A percentile compares a stretch with the other conserved stretches of the same genome.
Evolutionary conservation across 2,888 invertebrate species (phyloP).

Genomic region (Sesamia inferens): DNA sequence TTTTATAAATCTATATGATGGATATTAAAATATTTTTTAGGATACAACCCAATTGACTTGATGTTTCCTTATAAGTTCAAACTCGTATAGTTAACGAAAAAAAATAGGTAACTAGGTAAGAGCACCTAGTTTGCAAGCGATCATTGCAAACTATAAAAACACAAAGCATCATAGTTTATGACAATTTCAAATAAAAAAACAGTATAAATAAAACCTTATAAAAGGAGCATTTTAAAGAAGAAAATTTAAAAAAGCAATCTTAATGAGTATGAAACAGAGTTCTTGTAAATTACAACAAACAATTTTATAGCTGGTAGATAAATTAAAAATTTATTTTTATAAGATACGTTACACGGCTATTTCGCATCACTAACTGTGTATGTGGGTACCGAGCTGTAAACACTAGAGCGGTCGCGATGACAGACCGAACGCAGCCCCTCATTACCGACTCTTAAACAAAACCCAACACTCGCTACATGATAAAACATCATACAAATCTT

Average conservation of each 20-base stretch:
- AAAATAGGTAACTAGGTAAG: too few species aligned
- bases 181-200: constrained; percentile 2
- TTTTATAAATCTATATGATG: too few species aligned
- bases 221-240: constrained; percentile 14
- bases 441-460: constrained; percentile 84
- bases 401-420: constrained; percentile 81
- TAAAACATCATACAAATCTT: constrained; percentile 81
- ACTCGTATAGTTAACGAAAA: background rate
- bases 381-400: constrained; percentile 78
- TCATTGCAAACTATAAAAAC: background rate
- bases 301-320: constrained; percentile 70
- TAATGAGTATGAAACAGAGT: constrained; percentile 61
- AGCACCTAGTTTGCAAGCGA: too few species aligned
- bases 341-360: constrained; percentile 73
- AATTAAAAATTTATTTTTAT: constrained; percentile 74
- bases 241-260: constrained; percentile 31
- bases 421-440: constrained; percentile 84
- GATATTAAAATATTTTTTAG: too few species aligned
- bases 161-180: background rate
- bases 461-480: constrained; percentile 74
- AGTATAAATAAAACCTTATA: constrained; percentile 19
- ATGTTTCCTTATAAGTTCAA: background rate
- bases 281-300: constrained; percentile 65
- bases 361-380: constrained; percentile 77
- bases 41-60: too few species aligned